Evolutionary conservation across 1,140 invertebrate species (phyloP), one percentile per base, ranked within the genome.

Genomic region (Pseudomyrmex cubaensis): DNA sequence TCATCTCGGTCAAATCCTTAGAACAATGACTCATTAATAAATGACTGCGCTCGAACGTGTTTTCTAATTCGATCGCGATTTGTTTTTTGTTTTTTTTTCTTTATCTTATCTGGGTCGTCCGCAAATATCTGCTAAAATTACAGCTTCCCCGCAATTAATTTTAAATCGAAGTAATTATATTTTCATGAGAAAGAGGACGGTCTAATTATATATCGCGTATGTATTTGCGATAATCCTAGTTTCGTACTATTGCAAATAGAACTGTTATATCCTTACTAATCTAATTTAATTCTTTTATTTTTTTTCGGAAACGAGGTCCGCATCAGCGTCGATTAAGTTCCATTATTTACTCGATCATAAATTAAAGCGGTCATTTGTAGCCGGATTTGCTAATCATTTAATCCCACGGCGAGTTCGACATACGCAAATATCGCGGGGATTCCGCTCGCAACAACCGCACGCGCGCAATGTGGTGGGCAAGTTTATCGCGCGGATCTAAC

Each of bases 401-500:
- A 62, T 62, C 64, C 1, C 44, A 20, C 4, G 7, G 17, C 57
- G 13, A 25, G 17, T 20, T 2, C 44, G 50, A 80, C 22, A 8
- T 22, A 15, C 44, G 35, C 35, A 5, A 25, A 48, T 77, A 69
- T 66, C 48, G 52, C 22, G 25, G 25, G 48, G 50, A 52, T 12
- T 52, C 50, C 50, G 13, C 4, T 10, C 66, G 12, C 44, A 12
- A 9, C 20, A 46, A 48, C 22, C 52, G 3, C 15, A 22, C 7
- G 25, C 44, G 44, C 12, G 25, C 12, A n/a, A 63, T 4, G 25
- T 10, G 20, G 20, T 20, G 20, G 59, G 52, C 15, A 25, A 20
- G 54, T 48, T 70, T 70, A 80, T 72, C 70, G 15, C 20, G 13
- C 22, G 35, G 12, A 46, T 56, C 52, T 69, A 69, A 67, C 48